Evolutionary conservation across 2,888 invertebrate genomes (phyloP).

Genomic region (Serripes groenlandicus): DNA sequence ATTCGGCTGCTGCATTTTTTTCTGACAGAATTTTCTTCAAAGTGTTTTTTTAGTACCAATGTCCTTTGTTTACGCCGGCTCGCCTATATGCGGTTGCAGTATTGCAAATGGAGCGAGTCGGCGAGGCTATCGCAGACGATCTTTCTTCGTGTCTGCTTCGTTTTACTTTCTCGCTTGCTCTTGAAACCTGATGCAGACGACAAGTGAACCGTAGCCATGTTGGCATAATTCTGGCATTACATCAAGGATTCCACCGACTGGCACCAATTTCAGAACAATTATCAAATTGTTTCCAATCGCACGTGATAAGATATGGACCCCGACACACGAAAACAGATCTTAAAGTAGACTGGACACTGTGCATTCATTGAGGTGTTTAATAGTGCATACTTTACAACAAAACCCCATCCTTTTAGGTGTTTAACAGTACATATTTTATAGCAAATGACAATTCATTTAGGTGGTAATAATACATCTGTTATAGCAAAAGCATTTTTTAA

Average conservation of each 20-base stretch:
- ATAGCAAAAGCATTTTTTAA: too few relatives aligned
- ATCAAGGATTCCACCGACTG: constrained; percentile 44
- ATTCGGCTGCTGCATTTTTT: constrained; percentile 2
- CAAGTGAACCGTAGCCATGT: constrained; percentile 45
- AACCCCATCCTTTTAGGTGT: too few relatives aligned
- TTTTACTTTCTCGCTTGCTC: constrained; percentile 29
- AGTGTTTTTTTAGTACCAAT: constrained; percentile 24
- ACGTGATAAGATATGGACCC: constrained; percentile 51
- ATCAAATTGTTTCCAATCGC: constrained; percentile 64
- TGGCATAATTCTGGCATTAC: constrained; percentile 55
- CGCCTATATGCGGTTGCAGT: constrained; percentile 34
- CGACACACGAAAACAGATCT: neutral
- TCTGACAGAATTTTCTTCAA: constrained; percentile 12
- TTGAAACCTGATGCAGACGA: constrained; percentile 38
- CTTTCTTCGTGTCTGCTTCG: constrained; percentile 40
- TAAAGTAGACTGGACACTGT: too few relatives aligned
- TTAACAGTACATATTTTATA: too few relatives aligned
- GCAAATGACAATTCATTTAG: too few relatives aligned
- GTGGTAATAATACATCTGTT: too few relatives aligned
- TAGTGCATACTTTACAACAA: too few relatives aligned
- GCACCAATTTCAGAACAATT: constrained; percentile 56
- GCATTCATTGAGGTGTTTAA: too few relatives aligned
- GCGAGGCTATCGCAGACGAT: constrained; percentile 46
- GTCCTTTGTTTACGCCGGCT: constrained; percentile 44
- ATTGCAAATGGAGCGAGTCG: constrained; percentile 46